Percentiles rank a stretch among this genome's conserved stretches.
These are phyloP conservation scores for Muscidifurax raptorellus DNA, from an alignment of 1,140 invertebrate genomes.

Conservation along the genomic window DNA sequence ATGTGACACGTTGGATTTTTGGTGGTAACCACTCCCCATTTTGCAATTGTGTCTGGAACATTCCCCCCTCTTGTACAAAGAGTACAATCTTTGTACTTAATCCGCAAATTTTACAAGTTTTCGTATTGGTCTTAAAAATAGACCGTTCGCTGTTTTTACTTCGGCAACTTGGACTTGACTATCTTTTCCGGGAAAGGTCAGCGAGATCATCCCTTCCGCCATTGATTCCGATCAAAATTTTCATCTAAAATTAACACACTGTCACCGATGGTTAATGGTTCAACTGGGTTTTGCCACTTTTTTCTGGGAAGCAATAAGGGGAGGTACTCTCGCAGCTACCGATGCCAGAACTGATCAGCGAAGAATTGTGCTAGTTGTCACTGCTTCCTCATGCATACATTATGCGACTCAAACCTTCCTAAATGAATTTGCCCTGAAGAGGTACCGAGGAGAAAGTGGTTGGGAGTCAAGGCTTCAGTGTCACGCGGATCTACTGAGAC, in stretches of 20 bases:
- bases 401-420: neutral
- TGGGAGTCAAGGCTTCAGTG: constrained; percentile 54
- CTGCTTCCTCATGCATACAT: neutral
- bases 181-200: neutral
- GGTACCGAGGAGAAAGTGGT: constrained; percentile 60
- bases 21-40: neutral
- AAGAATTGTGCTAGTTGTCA: constrained; percentile 44
- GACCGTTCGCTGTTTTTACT: neutral
- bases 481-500: constrained; percentile 53
- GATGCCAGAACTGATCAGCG: constrained; percentile 56
- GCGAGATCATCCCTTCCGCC: neutral
- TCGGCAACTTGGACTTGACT: neutral
- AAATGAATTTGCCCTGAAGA: constrained; percentile 22
- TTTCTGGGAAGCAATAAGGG: constrained; percentile 53
- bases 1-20: too few relatives aligned
- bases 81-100: neutral
- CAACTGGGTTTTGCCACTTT: neutral
- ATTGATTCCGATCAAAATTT: neutral
- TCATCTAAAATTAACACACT: neutral
- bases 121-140: neutral
- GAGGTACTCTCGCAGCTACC: constrained; percentile 57
- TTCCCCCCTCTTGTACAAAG: constrained; percentile 7
- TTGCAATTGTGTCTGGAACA: neutral
- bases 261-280: neutral
- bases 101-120: constrained; percentile 5